Evolutionary conservation across 2,113 vertebrate genomes (phyloP).

Genomic region (Bufo bufo): DNA sequence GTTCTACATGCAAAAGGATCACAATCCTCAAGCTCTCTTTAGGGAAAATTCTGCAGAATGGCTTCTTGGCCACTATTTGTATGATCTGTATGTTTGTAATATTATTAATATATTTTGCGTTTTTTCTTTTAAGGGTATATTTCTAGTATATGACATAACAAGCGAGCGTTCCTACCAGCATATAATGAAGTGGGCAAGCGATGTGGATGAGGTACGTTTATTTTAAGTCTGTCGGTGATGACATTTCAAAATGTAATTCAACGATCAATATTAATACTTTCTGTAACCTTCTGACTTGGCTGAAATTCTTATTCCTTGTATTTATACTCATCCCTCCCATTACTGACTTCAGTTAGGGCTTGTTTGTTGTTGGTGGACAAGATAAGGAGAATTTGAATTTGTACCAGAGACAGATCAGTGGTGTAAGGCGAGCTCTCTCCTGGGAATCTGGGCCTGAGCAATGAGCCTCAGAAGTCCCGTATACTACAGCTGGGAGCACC

Average conservation of each 20-base stretch:
- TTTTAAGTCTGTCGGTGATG: background rate
- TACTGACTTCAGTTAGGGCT: background rate
- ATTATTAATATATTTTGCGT: background rate
- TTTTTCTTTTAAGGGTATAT: conserved; percentile 83
- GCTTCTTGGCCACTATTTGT: too few species aligned
- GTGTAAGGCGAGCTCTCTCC: too few species aligned
- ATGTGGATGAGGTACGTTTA: conserved; percentile 91
- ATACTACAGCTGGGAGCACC: too few species aligned
- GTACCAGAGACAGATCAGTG: too few species aligned
- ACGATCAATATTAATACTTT: background rate
- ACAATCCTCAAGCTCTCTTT: too few species aligned
- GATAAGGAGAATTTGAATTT: background rate
- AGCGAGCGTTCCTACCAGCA: conserved; percentile 97
- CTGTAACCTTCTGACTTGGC: background rate
- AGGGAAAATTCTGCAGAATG: too few species aligned
- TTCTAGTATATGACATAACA: conserved; percentile 95
- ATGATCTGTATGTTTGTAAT: too few species aligned
- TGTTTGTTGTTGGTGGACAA: too few species aligned
- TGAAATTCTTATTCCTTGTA: background rate
- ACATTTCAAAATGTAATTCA: background rate
- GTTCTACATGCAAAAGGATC: too few species aligned
- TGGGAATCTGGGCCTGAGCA: too few species aligned
- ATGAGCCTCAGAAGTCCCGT: too few species aligned
- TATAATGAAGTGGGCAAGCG: conserved; percentile 98
- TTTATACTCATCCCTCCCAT: background rate